Percentiles rank a stretch among this genome's conserved stretches.
Evolutionary conservation across 2,888 invertebrate genomes (phyloP).

Genomic region (Dicranocentrus wangi): DNA sequence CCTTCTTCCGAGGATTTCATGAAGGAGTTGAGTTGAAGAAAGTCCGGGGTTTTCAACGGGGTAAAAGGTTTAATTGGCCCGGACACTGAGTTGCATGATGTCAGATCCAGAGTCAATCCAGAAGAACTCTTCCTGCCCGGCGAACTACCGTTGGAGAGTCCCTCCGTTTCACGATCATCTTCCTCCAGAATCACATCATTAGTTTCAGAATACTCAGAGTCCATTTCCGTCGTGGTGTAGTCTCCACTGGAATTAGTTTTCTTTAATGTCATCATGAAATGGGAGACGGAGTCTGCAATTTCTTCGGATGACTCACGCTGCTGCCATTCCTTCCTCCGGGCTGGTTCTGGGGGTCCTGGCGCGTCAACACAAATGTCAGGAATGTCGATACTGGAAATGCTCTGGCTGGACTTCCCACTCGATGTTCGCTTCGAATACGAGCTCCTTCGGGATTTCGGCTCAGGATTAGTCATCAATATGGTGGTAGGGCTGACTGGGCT

Average conservation of each 20-base stretch:
- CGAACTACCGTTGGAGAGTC: background rate
- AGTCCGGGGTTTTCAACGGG: constrained; percentile 54
- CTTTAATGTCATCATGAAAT: constrained; percentile 26
- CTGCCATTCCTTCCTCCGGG: background rate
- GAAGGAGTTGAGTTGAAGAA: constrained; percentile 36
- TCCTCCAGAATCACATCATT: constrained; percentile 4
- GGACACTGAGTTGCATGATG: background rate
- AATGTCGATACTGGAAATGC: constrained; percentile 58
- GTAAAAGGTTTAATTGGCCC: constrained; percentile 42
- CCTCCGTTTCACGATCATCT: background rate
- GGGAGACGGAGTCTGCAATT: constrained; percentile 37
- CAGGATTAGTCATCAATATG: constrained; percentile 5
- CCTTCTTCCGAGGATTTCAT: background rate
- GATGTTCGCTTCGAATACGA: constrained; percentile 61
- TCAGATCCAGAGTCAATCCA: constrained; percentile 38
- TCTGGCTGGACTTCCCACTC: constrained; percentile 53
- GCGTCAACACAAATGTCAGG: constrained; percentile 62
- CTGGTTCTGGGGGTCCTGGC: background rate
- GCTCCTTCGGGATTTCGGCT: constrained; percentile 47
- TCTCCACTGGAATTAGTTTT: constrained; percentile 25
- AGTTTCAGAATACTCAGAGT: constrained; percentile 7
- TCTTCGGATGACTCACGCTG: constrained; percentile 15
- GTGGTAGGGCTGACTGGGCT: constrained; percentile 52
- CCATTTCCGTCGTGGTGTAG: constrained; percentile 22
- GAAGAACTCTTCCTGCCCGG: constrained; percentile 13